phyloP scores from a whole-genome alignment of 1,140 invertebrate genomes.

The Drosophila nigromelanica region DNA sequence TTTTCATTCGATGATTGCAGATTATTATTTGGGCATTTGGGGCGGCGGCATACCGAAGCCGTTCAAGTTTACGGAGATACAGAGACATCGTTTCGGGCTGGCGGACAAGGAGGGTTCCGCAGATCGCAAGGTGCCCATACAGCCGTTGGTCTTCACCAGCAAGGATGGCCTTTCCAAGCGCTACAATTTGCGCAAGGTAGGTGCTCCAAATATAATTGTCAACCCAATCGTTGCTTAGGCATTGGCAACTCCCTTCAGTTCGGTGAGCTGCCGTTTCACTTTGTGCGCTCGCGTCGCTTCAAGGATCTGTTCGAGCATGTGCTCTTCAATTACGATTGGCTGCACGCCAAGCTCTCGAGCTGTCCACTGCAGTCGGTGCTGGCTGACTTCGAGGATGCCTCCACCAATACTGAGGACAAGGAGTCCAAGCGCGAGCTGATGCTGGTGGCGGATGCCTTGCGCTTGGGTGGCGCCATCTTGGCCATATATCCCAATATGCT shows the following conservation, averaged over 20 bases:
- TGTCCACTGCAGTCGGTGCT: conserved; percentile 97
- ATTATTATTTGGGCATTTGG: conserved; percentile 99
- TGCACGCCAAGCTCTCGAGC: conserved; percentile 97
- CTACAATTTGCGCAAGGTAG: conserved; percentile 94
- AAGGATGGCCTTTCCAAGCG: conserved; percentile 94
- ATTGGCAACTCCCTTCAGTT: conserved; percentile 86
- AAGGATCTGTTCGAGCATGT: conserved; percentile 97
- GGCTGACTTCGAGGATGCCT: conserved; percentile 98
- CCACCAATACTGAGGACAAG: conserved; percentile 92
- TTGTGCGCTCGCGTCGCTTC: conserved; percentile 95
- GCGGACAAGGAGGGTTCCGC: conserved; percentile 96
- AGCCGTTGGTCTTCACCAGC: conserved; percentile 95
- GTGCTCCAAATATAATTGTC: background rate
- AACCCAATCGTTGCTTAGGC: background rate
- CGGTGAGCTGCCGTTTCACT: conserved; percentile 97
- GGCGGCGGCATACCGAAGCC: conserved; percentile 97
- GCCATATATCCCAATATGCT: conserved; percentile 97
- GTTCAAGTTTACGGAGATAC: conserved; percentile 98
- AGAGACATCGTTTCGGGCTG: conserved; percentile 90
- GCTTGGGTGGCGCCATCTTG: conserved; percentile 95
- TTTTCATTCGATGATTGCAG: conserved; percentile 98
- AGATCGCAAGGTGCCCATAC: conserved; percentile 97
- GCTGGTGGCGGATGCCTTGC: conserved; percentile 96
- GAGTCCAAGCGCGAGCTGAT: conserved; percentile 94
- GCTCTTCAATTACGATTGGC: conserved; percentile 98